phyloP scores from a whole-genome alignment of 2,888 invertebrate species.

The Tachina fera region DNA sequence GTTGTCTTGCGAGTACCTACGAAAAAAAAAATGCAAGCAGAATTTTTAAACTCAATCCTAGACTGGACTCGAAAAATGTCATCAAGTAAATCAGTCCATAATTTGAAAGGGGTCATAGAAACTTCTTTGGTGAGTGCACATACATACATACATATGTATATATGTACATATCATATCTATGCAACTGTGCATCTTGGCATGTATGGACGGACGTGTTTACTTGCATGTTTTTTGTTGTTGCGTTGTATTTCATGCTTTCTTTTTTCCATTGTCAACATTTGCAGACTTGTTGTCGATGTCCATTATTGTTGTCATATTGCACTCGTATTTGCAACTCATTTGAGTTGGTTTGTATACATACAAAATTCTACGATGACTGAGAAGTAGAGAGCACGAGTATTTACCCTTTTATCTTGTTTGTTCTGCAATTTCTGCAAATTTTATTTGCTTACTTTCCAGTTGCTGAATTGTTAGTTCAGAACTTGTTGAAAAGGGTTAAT shows the following conservation, averaged over 20 bases:
- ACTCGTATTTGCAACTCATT: conserved; percentile 59
- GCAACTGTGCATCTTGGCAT: background rate
- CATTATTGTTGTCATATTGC: conserved; percentile 18
- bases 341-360: conserved; percentile 34
- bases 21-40: too few species aligned
- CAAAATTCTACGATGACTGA: conserved; percentile 3
- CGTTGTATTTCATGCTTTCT: background rate
- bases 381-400: conserved; percentile 37
- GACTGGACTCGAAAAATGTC: too few species aligned
- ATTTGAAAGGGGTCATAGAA: too few species aligned
- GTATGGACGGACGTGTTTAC: background rate
- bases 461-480: conserved; percentile 20
- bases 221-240: conserved; percentile 12
- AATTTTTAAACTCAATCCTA: too few species aligned
- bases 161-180: too few species aligned
- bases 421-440: conserved; percentile 8
- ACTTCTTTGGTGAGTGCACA: too few species aligned
- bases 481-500: conserved; percentile 35
- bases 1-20: too few species aligned
- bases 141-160: background rate
- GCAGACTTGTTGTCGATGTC: conserved; percentile 53
- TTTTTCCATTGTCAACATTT: conserved; percentile 43
- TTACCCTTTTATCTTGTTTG: conserved; percentile 29
- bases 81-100: too few species aligned
- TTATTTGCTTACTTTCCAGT: conserved; percentile 2